Conservation (phyloP, 92 coral and sea anemone species). For the Siderastrea radians region DNA sequence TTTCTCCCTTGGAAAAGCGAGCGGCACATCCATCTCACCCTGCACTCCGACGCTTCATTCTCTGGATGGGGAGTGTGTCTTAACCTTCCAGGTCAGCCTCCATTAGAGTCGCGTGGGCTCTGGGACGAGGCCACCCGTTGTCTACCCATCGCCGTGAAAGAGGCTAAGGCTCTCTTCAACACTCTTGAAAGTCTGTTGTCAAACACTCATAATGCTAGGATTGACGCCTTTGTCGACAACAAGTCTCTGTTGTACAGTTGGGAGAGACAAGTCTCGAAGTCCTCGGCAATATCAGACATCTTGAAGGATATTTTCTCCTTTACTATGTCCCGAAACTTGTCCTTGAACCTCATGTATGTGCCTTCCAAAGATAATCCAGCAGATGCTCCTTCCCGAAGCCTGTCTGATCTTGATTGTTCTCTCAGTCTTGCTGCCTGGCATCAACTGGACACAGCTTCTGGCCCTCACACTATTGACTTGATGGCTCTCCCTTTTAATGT, state of each 20-base stretch:
- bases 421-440: constrained; percentile 49
- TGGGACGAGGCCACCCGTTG: no score
- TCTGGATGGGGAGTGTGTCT: constrained; percentile 66
- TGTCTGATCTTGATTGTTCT: constrained; percentile 72
- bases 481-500: constrained; percentile 73
- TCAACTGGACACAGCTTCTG: constrained; percentile 50
- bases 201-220: no score
- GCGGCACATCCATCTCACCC: constrained; percentile 20
- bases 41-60: constrained; percentile 62
- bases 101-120: no score
- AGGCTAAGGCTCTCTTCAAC: constrained; percentile 36
- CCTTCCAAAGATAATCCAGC: constrained; percentile 61
- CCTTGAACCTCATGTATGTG: constrained; percentile 19
- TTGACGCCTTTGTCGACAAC: constrained; percentile 20
- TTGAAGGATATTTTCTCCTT: constrained; percentile 18
- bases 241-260: constrained; percentile 15
- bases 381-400: constrained; percentile 53
- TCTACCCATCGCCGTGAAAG: constrained; percentile 46
- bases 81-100: background rate
- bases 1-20: constrained; percentile 67
- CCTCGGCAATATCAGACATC: background rate
- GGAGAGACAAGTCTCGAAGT: constrained; percentile 27
- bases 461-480: constrained; percentile 71
- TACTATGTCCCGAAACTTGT: constrained; percentile 2
- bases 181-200: no score